Percentiles rank a stretch among this genome's conserved stretches.
Evolutionary conservation across 2,888 invertebrate species (phyloP).

Genomic region (Idaea biselata): DNA sequence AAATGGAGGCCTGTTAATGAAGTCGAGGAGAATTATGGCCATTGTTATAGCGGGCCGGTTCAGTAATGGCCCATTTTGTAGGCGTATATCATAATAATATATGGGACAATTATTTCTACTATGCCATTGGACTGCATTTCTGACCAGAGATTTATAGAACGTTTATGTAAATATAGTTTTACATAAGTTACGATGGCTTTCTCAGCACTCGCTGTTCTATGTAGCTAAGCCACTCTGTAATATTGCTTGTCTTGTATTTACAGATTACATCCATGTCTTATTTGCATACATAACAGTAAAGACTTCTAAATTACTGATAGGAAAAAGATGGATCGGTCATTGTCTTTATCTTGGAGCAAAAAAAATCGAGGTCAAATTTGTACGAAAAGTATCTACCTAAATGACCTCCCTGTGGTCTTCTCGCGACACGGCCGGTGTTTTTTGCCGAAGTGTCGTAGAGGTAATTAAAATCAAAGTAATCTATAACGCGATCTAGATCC

Average conservation of each 20-base stretch:
- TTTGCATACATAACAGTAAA: no score
- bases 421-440: no score
- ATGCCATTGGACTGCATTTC: constrained; percentile 59
- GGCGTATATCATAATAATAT: constrained; percentile 75
- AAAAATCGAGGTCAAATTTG: no score
- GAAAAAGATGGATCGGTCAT: no score
- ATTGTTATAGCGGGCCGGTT: constrained; percentile 73
- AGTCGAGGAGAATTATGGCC: constrained; percentile 77
- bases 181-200: constrained; percentile 16
- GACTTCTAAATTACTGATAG: no score
- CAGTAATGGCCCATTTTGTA: constrained; percentile 74
- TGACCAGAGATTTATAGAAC: constrained; percentile 47
- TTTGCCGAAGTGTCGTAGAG: no score
- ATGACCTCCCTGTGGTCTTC: no score
- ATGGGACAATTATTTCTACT: constrained; percentile 68
- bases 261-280: not conserved
- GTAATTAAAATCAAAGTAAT: no score
- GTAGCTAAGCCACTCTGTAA: constrained; percentile 7
- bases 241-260: not conserved
- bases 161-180: constrained; percentile 37
- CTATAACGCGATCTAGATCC: no score
- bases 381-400: no score
- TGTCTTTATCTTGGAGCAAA: no score
- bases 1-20: constrained; percentile 80
- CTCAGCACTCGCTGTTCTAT: constrained; percentile 12